Conservation (phyloP, 2,888 invertebrate species). For the Polia nebulosa region DNA sequence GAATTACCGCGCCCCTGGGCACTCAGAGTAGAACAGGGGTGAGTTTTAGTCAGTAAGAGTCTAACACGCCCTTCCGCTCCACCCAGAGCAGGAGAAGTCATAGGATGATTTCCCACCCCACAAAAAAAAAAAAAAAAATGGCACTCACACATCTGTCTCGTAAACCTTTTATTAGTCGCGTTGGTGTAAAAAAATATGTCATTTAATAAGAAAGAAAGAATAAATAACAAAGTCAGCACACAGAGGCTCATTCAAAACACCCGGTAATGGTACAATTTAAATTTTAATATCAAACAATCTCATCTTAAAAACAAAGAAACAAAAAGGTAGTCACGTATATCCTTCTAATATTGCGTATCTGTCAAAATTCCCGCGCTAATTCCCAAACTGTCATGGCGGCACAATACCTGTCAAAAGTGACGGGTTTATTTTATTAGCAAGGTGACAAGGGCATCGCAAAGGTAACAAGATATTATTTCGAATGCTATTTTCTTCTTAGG, state of each 20-base stretch:
- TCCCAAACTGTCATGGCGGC: slow-evolving; percentile 71
- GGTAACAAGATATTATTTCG: slow-evolving; percentile 54
- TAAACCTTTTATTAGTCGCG: too few relatives aligned
- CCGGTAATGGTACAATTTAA: not conserved
- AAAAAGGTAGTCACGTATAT: slow-evolving; percentile 15
- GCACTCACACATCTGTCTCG: too few relatives aligned
- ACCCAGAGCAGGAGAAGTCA: too few relatives aligned
- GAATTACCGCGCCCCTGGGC: too few relatives aligned
- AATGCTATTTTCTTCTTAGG: slow-evolving; percentile 34
- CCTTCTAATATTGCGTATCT: slow-evolving; percentile 62
- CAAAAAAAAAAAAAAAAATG: too few relatives aligned
- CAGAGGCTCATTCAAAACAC: not conserved
- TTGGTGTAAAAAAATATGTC: too few relatives aligned
- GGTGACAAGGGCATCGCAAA: slow-evolving; percentile 64
- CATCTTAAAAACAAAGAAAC: slow-evolving; percentile 9
- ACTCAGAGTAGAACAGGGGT: too few relatives aligned
- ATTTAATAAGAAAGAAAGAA: not conserved
- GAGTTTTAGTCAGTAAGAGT: too few relatives aligned
- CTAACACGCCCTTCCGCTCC: too few relatives aligned
- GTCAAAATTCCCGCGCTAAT: slow-evolving; percentile 72
- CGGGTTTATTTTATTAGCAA: slow-evolving; percentile 73
- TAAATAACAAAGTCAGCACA: too few relatives aligned
- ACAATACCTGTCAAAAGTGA: slow-evolving; percentile 76
- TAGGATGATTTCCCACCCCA: too few relatives aligned
- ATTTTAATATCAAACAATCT: not conserved